A percentile compares a stretch with the other conserved stretches of the same genome.
Conservation (phyloP, 2,113 vertebrate genomes). For the Ptychochromis oligacanthus region DNA sequence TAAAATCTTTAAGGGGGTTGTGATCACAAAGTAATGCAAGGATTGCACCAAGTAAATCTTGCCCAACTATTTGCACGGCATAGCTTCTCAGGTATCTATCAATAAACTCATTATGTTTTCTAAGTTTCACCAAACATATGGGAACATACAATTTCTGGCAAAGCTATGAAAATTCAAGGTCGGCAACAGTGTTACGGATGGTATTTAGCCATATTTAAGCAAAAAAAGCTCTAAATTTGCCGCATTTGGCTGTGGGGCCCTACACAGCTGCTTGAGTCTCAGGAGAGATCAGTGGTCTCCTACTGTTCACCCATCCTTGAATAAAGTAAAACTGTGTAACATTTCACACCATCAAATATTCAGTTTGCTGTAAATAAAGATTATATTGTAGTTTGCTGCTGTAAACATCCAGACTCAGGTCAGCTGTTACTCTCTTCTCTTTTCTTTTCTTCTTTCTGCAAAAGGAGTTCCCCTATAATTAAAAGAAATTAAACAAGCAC, state of each 20-base stretch:
- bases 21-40: not conserved
- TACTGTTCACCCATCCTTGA: not conserved
- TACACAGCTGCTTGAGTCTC: not conserved
- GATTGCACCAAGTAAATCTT: not conserved
- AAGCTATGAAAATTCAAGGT: not conserved
- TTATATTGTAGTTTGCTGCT: not conserved
- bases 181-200: not conserved
- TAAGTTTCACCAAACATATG: not conserved
- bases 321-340: not conserved
- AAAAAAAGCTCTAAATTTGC: not conserved
- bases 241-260: not conserved
- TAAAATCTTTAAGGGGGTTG: too few species aligned
- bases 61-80: not conserved
- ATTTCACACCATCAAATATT: conserved; percentile 6
- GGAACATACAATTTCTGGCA: not conserved
- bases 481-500: not conserved
- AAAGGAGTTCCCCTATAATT: not conserved
- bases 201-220: not conserved
- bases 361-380: not conserved
- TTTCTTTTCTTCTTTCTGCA: not conserved
- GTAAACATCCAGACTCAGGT: not conserved
- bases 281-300: not conserved
- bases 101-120: not conserved
- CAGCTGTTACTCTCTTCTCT: not conserved
- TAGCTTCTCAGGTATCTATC: not conserved